Conservation (phyloP, 2,888 invertebrate species). For the Drosophila recens region DNA sequence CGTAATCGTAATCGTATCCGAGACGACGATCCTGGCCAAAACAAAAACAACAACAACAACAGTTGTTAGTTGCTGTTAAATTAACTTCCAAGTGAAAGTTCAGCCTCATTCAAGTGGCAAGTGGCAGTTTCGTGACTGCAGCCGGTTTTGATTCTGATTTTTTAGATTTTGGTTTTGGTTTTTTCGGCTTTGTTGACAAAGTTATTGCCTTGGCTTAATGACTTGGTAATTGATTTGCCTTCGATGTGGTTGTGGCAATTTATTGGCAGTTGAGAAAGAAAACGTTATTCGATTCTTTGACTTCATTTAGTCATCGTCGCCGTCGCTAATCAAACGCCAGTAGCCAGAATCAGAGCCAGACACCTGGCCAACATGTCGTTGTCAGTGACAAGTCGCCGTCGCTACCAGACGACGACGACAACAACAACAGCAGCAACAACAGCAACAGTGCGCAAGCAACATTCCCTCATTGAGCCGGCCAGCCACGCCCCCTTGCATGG, state of each 20-base stretch:
- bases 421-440: constrained; percentile 30
- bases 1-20: constrained; percentile 3
- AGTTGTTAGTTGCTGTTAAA: constrained; percentile 29
- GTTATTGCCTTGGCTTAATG: constrained; percentile 73
- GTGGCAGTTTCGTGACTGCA: constrained; percentile 53
- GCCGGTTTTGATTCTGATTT: constrained; percentile 29
- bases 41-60: constrained; percentile 20
- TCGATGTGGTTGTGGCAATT: constrained; percentile 65
- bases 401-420: constrained; percentile 67
- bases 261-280: constrained; percentile 66
- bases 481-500: constrained; percentile 38
- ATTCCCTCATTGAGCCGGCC: constrained; percentile 75
- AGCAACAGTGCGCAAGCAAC: constrained; percentile 71
- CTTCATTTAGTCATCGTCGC: constrained; percentile 43
- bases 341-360: not conserved
- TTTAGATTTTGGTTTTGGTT: not conserved
- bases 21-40: constrained; percentile 16
- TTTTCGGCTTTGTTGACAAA: constrained; percentile 69
- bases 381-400: constrained; percentile 77
- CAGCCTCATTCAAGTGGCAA: constrained; percentile 45
- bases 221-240: constrained; percentile 78
- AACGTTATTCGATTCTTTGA: too few relatives aligned
- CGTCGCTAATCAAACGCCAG: constrained; percentile 54
- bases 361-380: constrained; percentile 66
- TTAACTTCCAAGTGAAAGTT: constrained; percentile 61